Conservation (phyloP, 2,797 vertebrate species). For the Acanthiza pusilla region DNA sequence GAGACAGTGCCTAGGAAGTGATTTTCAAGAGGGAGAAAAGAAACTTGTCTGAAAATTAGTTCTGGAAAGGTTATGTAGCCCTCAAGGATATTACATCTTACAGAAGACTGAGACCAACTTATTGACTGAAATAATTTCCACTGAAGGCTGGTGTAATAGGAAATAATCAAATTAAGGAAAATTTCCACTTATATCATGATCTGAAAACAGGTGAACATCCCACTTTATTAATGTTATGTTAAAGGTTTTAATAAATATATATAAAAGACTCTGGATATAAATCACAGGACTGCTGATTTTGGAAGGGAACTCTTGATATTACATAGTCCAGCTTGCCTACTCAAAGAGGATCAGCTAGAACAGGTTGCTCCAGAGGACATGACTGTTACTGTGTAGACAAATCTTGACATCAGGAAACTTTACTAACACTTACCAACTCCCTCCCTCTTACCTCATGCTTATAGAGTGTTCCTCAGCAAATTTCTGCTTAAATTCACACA, state of each 20-base stretch:
- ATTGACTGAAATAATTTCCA: neutral
- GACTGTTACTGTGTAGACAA: rapidly evolving
- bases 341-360: neutral
- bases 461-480: neutral
- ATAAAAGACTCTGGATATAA: neutral
- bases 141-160: neutral
- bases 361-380: neutral
- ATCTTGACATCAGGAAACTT: neutral
- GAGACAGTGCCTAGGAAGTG: neutral
- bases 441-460: neutral
- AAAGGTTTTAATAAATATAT: neutral
- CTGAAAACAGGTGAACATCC: neutral
- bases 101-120: neutral
- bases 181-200: neutral
- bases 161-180: neutral
- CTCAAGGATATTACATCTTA: neutral
- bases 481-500: neutral
- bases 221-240: neutral
- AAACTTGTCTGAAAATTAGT: neutral
- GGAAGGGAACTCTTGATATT: neutral
- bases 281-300: rapidly evolving
- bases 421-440: rapidly evolving
- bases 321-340: neutral
- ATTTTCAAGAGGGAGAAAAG: neutral
- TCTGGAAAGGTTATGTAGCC: neutral